Conservation (phyloP, 2,888 invertebrate genomes). For the Drosophila mettleri region DNA sequence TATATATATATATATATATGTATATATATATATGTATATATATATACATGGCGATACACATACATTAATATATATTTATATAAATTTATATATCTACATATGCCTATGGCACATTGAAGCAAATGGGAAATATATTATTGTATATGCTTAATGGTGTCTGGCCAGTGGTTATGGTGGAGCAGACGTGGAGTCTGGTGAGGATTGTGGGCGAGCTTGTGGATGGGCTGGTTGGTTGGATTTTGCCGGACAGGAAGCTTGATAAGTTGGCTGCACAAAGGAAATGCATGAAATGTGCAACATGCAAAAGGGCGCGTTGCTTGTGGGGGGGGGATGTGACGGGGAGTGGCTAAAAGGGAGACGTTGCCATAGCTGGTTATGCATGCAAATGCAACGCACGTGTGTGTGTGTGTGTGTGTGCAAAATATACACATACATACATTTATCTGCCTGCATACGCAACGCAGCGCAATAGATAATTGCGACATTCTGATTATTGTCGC, state of each 20-base stretch:
- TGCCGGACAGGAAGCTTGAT: conserved; percentile 76
- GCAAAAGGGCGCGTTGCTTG: conserved; percentile 45
- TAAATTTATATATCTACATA: conserved; percentile 7
- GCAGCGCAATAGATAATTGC: conserved; percentile 67
- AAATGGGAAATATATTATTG: conserved; percentile 67
- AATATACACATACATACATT: conserved; percentile 7
- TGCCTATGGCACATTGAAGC: conserved; percentile 21
- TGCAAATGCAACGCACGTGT: conserved; percentile 45
- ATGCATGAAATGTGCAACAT: conserved; percentile 73
- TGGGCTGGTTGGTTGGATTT: neutral
- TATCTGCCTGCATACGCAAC: conserved; percentile 45
- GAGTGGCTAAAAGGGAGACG: conserved; percentile 41
- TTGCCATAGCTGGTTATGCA: conserved; percentile 46
- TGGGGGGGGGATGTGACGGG: neutral
- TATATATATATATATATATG: conserved; percentile 12
- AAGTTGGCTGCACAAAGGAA: conserved; percentile 79
- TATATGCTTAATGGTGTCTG: conserved; percentile 73
- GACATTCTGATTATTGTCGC: conserved; percentile 60
- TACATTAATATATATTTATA: neutral
- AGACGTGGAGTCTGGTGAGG: conserved; percentile 15
- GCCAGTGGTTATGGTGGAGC: conserved; percentile 32
- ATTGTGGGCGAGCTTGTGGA: conserved; percentile 15
- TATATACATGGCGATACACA: no score
- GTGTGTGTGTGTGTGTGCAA: conserved; percentile 5
- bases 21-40: conserved; percentile 7